Conservation (phyloP, 37 sponge, comb jelly and placozoan genomes). For the Chondrosia reniformis region DNA sequence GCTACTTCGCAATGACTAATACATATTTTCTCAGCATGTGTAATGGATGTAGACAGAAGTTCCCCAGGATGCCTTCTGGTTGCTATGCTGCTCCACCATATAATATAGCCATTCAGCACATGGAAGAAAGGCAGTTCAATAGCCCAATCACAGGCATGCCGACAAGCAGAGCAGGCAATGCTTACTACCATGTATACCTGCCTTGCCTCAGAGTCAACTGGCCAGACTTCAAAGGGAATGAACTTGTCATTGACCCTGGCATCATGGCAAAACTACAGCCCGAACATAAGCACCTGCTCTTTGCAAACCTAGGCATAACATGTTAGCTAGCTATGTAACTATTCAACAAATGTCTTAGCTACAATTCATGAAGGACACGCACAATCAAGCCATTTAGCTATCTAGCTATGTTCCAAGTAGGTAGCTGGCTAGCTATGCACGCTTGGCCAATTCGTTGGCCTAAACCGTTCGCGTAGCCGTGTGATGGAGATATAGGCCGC, state of each 20-base stretch:
- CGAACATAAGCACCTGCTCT: neutral
- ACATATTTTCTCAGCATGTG: too few species aligned
- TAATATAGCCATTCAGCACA: neutral
- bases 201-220: neutral
- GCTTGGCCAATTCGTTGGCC: too few species aligned
- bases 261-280: neutral
- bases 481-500: too few species aligned
- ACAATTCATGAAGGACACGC: too few species aligned
- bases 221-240: neutral
- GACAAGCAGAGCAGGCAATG: neutral
- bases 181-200: slow-evolving; percentile 19
- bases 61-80: neutral
- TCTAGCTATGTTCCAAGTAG: too few species aligned
- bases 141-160: slow-evolving; percentile 6
- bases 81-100: slow-evolving; percentile 2
- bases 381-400: too few species aligned
- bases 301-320: neutral
- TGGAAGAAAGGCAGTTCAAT: slow-evolving; percentile 8
- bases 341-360: too few species aligned
- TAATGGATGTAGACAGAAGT: slow-evolving; percentile 18
- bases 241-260: neutral
- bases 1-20: too few species aligned
- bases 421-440: too few species aligned
- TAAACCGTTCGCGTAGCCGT: too few species aligned
- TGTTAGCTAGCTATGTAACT: too few species aligned